These are phyloP conservation scores for Steinernema hermaphroditum DNA, from an alignment of 2,888 invertebrate genomes.

Conservation along the genomic window DNA sequence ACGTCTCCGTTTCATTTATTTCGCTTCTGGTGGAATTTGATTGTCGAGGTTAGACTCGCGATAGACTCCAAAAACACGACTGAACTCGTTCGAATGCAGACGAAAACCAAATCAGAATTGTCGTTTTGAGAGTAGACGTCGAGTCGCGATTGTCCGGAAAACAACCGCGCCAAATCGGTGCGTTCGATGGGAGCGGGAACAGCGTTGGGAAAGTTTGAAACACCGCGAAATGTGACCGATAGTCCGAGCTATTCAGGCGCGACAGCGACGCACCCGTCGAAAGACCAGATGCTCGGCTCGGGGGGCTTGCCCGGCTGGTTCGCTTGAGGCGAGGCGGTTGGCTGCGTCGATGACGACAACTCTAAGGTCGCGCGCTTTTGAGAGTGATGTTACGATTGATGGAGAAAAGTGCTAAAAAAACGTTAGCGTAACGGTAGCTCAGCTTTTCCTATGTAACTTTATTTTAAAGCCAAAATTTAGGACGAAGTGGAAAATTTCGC, in stretches of 20 bases:
- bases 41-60: no score
- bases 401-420: not conserved
- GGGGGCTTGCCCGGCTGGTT: not conserved
- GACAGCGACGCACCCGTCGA: conserved; percentile 2
- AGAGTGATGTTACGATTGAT: not conserved
- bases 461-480: no score
- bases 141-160: not conserved
- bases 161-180: conserved; percentile 8
- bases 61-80: no score
- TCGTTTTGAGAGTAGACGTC: not conserved
- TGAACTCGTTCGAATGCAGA: no score
- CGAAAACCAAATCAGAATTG: not conserved
- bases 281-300: conserved; percentile 20
- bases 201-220: not conserved
- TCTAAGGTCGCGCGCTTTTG: not conserved
- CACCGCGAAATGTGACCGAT: not conserved
- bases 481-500: no score
- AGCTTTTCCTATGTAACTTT: no score
- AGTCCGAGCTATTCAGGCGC: conserved; percentile 1
- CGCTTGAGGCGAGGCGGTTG: conserved; percentile 9
- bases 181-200: not conserved
- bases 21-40: no score
- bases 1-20: no score
- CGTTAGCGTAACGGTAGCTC: not conserved
- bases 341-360: not conserved